These are phyloP conservation scores for Lepetodrilus schrolli DNA, from an alignment of 2,888 invertebrate species.

Conservation along the genomic window DNA sequence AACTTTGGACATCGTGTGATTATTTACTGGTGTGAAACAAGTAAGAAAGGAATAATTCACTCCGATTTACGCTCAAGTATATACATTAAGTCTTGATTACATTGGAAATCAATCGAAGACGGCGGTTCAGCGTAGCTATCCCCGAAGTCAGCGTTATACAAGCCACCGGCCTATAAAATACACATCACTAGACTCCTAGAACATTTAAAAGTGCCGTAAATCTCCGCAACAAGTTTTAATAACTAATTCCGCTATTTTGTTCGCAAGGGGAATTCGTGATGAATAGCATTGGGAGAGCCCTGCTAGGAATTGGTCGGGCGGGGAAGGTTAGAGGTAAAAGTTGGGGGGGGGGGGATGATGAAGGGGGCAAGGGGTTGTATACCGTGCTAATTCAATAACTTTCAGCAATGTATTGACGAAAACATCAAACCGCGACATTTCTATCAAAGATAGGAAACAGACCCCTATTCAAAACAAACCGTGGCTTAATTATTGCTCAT, in stretches of 20 bases:
- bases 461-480: background rate
- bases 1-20: too few relatives aligned
- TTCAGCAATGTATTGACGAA: background rate
- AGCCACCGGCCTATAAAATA: background rate
- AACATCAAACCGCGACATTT: background rate
- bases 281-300: too few relatives aligned
- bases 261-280: too few relatives aligned
- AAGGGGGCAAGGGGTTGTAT: background rate
- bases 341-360: background rate
- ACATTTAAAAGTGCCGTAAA: background rate
- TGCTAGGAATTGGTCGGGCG: background rate
- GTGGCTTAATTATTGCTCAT: background rate
- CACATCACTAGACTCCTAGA: background rate
- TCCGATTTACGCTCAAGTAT: too few relatives aligned
- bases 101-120: background rate
- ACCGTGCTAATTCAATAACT: background rate
- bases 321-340: background rate
- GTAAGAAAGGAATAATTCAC: too few relatives aligned
- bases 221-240: too few relatives aligned
- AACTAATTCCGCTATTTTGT: background rate
- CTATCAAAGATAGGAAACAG: background rate
- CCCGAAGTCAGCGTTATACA: background rate
- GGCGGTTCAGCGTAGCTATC: background rate
- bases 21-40: too few relatives aligned
- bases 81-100: background rate